Conservation (phyloP, 2,888 invertebrate species). For the Nemapogon koenigi region DNA sequence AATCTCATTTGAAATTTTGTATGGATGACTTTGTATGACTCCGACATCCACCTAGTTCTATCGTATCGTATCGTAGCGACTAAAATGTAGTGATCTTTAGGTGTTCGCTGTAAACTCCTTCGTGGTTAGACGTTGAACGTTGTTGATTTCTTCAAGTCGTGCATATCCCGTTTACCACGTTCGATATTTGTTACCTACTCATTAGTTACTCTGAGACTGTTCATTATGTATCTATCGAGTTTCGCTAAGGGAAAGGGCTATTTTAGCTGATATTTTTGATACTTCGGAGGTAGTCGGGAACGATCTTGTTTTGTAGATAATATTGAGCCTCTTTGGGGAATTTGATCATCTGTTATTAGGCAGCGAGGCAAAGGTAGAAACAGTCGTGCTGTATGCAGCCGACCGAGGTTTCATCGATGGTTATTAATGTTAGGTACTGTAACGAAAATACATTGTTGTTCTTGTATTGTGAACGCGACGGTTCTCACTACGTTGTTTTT, state of each 20-base stretch:
- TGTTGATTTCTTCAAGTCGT: constrained; percentile 54
- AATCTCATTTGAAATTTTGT: constrained; percentile 38
- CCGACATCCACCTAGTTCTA: constrained; percentile 18
- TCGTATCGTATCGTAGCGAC: constrained; percentile 34
- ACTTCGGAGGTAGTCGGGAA: constrained; percentile 61
- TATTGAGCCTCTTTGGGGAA: constrained; percentile 17
- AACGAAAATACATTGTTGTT: constrained; percentile 56
- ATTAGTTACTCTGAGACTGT: constrained; percentile 65
- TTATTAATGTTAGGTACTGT: constrained; percentile 59
- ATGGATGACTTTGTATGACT: constrained; percentile 25
- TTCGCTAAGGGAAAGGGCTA: constrained; percentile 62
- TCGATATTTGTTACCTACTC: constrained; percentile 60
- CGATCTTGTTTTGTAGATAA: constrained; percentile 26
- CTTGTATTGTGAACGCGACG: constrained; percentile 57
- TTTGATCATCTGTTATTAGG: constrained; percentile 11
- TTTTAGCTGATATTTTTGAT: constrained; percentile 65
- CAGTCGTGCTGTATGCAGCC: too few relatives aligned
- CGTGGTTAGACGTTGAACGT: constrained; percentile 39
- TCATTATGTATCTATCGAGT: constrained; percentile 57
- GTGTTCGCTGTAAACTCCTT: constrained; percentile 36
- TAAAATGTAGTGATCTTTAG: constrained; percentile 27
- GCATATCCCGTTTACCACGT: constrained; percentile 56
- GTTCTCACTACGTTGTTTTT: constrained; percentile 61
- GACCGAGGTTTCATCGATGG: too few relatives aligned
- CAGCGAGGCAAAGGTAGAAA: constrained; percentile 2